These are phyloP conservation scores for Heliconius hortense DNA, from an alignment of 2,888 invertebrate genomes.

Conservation along the genomic window DNA sequence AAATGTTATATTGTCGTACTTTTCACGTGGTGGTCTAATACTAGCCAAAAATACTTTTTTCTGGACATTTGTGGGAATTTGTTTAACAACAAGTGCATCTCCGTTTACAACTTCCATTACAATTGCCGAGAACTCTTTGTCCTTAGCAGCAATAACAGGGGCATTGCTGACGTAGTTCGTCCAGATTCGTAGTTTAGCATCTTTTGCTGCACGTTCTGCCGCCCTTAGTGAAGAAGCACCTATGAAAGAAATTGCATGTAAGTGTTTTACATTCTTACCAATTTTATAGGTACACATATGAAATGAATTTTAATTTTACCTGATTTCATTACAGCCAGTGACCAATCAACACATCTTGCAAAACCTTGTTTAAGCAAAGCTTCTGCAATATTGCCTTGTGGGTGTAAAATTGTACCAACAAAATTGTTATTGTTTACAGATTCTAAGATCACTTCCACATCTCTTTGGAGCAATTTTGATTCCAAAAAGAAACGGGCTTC, in stretches of 20 bases:
- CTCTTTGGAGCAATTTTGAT: slow-evolving; percentile 93
- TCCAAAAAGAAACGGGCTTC: slow-evolving; percentile 98
- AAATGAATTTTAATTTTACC: slow-evolving; percentile 51
- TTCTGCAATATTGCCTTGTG: slow-evolving; percentile 96
- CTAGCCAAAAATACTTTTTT: slow-evolving; percentile 98
- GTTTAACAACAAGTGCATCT: slow-evolving; percentile 94
- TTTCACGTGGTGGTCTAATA: slow-evolving; percentile 95
- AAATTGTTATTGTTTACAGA: slow-evolving; percentile 96
- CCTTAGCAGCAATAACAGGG: slow-evolving; percentile 87
- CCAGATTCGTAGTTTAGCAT: slow-evolving; percentile 93
- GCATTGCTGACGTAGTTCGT: slow-evolving; percentile 91
- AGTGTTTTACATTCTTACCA: neutral
- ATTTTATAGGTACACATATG: neutral
- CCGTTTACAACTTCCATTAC: slow-evolving; percentile 97
- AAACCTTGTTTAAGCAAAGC: slow-evolving; percentile 93
- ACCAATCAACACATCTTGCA: slow-evolving; percentile 88
- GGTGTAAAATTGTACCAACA: slow-evolving; percentile 96
- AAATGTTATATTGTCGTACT: slow-evolving; percentile 54
- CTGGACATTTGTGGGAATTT: slow-evolving; percentile 85
- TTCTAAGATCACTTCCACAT: slow-evolving; percentile 94
- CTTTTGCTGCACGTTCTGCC: slow-evolving; percentile 94
- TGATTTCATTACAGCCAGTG: slow-evolving; percentile 73
- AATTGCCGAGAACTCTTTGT: slow-evolving; percentile 90
- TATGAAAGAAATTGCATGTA: slow-evolving; percentile 42
- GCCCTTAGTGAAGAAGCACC: slow-evolving; percentile 90